Percentiles rank a stretch among this genome's conserved stretches.
Conservation (phyloP, 1,140 invertebrate species). For the Caenorhabditis briggsae region DNA sequence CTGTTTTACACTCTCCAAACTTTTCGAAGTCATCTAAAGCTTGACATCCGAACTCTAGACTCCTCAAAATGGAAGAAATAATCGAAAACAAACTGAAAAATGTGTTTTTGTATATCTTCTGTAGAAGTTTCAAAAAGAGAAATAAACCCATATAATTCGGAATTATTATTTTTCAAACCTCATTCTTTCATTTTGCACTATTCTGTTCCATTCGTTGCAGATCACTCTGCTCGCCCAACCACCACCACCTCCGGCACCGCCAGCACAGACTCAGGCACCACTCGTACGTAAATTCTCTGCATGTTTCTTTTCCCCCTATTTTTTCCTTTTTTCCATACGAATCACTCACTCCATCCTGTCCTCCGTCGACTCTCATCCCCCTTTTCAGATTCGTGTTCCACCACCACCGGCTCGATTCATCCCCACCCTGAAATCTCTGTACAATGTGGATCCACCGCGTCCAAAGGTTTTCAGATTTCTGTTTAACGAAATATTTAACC, state of each 20-base stretch:
- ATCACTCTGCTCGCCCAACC: constrained; percentile 51
- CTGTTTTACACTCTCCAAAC: no score
- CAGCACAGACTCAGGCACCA: constrained; percentile 55
- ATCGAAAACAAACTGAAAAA: no score
- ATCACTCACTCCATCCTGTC: neutral
- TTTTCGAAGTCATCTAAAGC: no score
- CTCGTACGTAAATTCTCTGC: constrained; percentile 13
- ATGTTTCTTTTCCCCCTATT: neutral
- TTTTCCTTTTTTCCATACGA: neutral
- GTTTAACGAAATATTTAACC: neutral
- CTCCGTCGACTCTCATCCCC: neutral
- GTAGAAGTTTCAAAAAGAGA: neutral
- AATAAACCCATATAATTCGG: neutral
- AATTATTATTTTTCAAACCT: neutral
- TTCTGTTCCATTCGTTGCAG: constrained; percentile 31
- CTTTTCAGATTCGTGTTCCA: constrained; percentile 44
- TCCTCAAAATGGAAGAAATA: no score
- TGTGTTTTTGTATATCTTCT: no score
- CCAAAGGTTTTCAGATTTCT: neutral
- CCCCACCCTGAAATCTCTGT: constrained; percentile 40
- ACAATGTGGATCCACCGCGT: constrained; percentile 39
- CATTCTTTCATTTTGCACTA: neutral
- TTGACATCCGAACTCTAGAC: no score
- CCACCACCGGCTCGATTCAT: constrained; percentile 58
- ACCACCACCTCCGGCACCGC: constrained; percentile 56